Percentiles rank a stretch among this genome's conserved stretches.
These are phyloP conservation scores for Dicroscelio sp. DNA, from an alignment of 2,888 invertebrate species.

Conservation along the genomic window DNA sequence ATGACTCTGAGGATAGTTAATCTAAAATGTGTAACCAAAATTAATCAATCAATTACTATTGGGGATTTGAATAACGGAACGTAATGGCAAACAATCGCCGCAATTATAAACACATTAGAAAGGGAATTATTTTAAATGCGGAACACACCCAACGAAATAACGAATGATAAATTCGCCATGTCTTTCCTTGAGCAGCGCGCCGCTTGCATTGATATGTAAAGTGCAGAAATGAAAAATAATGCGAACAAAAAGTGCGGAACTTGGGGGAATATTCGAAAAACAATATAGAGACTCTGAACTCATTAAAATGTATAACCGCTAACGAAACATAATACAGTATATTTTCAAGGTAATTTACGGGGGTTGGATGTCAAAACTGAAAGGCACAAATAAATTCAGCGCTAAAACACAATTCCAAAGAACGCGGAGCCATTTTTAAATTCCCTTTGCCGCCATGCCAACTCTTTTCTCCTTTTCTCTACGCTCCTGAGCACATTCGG, in stretches of 20 bases:
- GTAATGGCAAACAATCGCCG: too few relatives aligned
- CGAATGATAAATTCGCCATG: slow-evolving; percentile 7
- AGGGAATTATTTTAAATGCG: too few relatives aligned
- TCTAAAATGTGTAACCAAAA: too few relatives aligned
- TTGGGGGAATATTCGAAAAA: slow-evolving; percentile 59
- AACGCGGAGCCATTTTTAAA: slow-evolving; percentile 71
- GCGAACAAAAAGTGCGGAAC: slow-evolving; percentile 38
- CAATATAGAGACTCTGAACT: slow-evolving; percentile 57
- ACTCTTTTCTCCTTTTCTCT: slow-evolving; percentile 56
- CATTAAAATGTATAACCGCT: slow-evolving; percentile 75
- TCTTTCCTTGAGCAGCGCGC: slow-evolving; percentile 43
- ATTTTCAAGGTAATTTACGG: slow-evolving; percentile 53
- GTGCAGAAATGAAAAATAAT: slow-evolving; percentile 33
- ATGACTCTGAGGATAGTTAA: too few relatives aligned
- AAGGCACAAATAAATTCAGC: slow-evolving; percentile 67
- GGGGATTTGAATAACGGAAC: too few relatives aligned
- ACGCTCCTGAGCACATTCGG: slow-evolving; percentile 51
- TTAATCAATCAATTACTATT: too few relatives aligned
- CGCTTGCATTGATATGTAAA: slow-evolving; percentile 65
- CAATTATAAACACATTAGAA: too few relatives aligned
- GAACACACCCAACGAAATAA: slow-evolving; percentile 12
- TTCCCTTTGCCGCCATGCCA: slow-evolving; percentile 77
- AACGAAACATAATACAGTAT: slow-evolving; percentile 71
- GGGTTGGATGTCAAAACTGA: slow-evolving; percentile 59
- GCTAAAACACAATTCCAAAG: slow-evolving; percentile 73